These are phyloP conservation scores for Xiphydria camelus DNA, from an alignment of 2,888 invertebrate species.

Conservation along the genomic window DNA sequence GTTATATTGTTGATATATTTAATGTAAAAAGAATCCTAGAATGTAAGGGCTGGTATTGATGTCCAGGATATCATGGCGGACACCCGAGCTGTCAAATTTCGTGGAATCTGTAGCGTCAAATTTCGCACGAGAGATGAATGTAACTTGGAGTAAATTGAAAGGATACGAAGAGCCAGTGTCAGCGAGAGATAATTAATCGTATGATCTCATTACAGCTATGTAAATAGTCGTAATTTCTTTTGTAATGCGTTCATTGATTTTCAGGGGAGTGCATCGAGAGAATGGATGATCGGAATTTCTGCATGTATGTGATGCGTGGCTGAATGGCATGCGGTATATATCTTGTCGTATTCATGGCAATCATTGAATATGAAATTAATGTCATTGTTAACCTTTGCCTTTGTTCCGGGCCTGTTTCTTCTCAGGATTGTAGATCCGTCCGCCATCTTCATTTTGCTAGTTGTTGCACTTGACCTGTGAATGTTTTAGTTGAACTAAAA, in stretches of 20 bases:
- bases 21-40: no score
- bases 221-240: neutral
- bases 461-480: conserved; percentile 23
- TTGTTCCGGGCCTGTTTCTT: conserved; percentile 90
- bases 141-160: no score
- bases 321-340: neutral
- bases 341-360: neutral
- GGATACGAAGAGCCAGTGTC: no score
- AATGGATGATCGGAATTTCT: neutral
- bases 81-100: no score
- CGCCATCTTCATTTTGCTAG: conserved; percentile 76
- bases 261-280: conserved; percentile 7
- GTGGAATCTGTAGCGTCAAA: no score
- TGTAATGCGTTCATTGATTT: conserved; percentile 26
- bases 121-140: no score
- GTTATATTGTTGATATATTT: no score
- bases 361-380: conserved; percentile 19
- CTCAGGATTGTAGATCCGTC: conserved; percentile 80
- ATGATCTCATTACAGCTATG: neutral
- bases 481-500: neutral
- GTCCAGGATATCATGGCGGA: no score
- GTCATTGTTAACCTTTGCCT: conserved; percentile 72
- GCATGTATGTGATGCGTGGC: neutral
- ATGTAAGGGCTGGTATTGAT: no score
- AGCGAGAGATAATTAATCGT: no score